Base-by-base conservation (phyloP, 2,113 vertebrate genomes). In the Trogon melanurus region DNA sequence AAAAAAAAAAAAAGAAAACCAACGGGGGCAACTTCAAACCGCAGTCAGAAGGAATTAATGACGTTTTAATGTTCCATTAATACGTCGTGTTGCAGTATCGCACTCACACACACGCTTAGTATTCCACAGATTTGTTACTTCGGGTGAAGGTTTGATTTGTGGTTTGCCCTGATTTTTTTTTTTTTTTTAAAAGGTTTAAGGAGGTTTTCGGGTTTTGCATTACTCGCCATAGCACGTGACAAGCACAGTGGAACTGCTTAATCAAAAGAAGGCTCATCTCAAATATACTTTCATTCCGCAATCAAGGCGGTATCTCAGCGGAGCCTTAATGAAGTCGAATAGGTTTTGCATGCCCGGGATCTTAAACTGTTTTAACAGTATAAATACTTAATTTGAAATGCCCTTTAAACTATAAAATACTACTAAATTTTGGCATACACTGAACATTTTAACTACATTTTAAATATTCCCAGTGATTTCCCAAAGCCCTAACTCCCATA, bases 281-380 rank as follows among this genome's bases (percentile, higher is more conserved):
- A 92, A 90, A 89, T 27, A 44, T 3, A 10, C 54, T 73, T 82
- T 29, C 38, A 22, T 61, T 65, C 85, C 36, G 41, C 85, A 94
- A 44, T 79, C 85, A 83, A 71, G 64, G 45, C 3, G 3, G 32
- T 36, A 53, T 54, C 82, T 72, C 62, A 67, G 79, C 64, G 85
- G 19, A 89, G 67, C 51, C 69, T 61, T 92, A 70, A 94, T 81
- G 76, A 91, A 92, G 67, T 76, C 79, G 92, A 88, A 88, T 57
- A 57, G 73, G 56, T 62, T 94, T 92, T 91, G 51, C 80, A 87
- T 81, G 73, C 72, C 69, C 51, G 47, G 44, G 80, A 91, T 87
- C 76, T 62, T 81, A 87, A 91, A 47, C 14, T 58, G 14, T 48
- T 76, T 57, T 71, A 93, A 48, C 45, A 44, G 32, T 38, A 75